Evolutionary conservation across 1,140 invertebrate genomes (phyloP), one percentile per base, ranked within the genome.

Genomic region (Onthophagus taurus): DNA sequence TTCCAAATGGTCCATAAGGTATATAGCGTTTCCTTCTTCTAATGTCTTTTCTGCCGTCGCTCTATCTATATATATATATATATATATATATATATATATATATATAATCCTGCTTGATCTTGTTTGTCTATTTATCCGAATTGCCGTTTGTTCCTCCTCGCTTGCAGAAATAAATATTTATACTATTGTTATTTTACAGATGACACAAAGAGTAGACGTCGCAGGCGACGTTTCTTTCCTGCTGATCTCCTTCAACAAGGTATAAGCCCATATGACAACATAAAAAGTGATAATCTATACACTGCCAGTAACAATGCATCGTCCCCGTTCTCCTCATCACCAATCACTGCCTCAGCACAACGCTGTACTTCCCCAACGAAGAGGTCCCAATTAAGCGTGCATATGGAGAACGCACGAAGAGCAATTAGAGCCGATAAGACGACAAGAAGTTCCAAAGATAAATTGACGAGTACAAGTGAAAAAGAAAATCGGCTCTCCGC

Each of bases 161-260:
- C n/a, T n/a, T n/a, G n/a, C n/a, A n/a, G n/a, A n/a, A n/a, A n/a
- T n/a, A n/a, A n/a, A n/a, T n/a, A n/a, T n/a, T n/a, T n/a, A n/a
- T n/a, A n/a, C 1, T 26, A 8, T 35, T 43, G 38, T 29, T 21
- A 11, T 47, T 45, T 59, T 64, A 13, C 54, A 70, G 68, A 68
- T 59, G 67, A 70, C 18, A 43, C 54, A 3, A 57, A 61, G 17
- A 55, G 29, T 12, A 58, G 66, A 31, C 52, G 68, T 6, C 57
- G 67, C 13, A 57, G 64, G 12, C 59, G 68, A 42, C 68, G 68
- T 11, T 67, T 69, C 42, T 56, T 70, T 31, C 65, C 67, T 0
- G 56, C 57, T 12, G 67, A 70, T 45, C 42, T 57, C 8, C 43
- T 55, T 26, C 42, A 56, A 17, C 56, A 55, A 39, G 35, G 49